Evolutionary conservation across 2,888 invertebrate species (phyloP).

Genomic region (Ormyrus thymus): DNA sequence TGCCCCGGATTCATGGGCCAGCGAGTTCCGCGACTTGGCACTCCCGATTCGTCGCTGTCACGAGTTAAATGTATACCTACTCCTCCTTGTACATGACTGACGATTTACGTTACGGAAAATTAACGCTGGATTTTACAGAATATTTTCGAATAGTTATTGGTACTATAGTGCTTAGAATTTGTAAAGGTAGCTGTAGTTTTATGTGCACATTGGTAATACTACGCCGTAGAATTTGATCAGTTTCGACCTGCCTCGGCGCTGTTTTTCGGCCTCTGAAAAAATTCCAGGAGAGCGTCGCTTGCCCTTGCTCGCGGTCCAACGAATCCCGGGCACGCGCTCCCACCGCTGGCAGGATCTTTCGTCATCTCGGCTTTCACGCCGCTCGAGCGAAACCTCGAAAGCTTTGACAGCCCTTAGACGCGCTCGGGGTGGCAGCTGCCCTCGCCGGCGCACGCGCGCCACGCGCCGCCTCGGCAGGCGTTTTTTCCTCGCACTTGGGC

Average conservation of each 20-base stretch:
- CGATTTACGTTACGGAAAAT: too few relatives aligned
- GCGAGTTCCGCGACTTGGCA: constrained; percentile 62
- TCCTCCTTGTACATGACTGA: too few relatives aligned
- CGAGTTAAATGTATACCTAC: constrained; percentile 5
- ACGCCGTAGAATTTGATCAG: too few relatives aligned
- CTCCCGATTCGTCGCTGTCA: constrained; percentile 43
- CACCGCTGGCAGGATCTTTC: neutral
- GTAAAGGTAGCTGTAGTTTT: too few relatives aligned
- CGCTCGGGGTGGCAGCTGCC: constrained; percentile 54
- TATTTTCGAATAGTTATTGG: too few relatives aligned
- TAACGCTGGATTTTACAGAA: neutral
- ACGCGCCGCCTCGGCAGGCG: constrained; percentile 56
- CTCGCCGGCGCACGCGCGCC: constrained; percentile 34
- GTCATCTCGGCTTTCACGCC: constrained; percentile 26
- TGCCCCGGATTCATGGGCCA: constrained; percentile 71
- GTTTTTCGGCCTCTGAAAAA: too few relatives aligned
- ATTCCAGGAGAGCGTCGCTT: constrained; percentile 5
- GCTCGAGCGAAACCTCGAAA: neutral
- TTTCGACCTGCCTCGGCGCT: too few relatives aligned
- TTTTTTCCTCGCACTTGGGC: constrained; percentile 45
- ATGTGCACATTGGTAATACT: too few relatives aligned
- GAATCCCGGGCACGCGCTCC: constrained; percentile 35
- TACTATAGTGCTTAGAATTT: too few relatives aligned
- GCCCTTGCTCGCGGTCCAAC: constrained; percentile 14
- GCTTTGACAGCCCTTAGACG: constrained; percentile 3